Conservation (phyloP, 1,140 invertebrate genomes). For the Euglossa dilemma region DNA sequence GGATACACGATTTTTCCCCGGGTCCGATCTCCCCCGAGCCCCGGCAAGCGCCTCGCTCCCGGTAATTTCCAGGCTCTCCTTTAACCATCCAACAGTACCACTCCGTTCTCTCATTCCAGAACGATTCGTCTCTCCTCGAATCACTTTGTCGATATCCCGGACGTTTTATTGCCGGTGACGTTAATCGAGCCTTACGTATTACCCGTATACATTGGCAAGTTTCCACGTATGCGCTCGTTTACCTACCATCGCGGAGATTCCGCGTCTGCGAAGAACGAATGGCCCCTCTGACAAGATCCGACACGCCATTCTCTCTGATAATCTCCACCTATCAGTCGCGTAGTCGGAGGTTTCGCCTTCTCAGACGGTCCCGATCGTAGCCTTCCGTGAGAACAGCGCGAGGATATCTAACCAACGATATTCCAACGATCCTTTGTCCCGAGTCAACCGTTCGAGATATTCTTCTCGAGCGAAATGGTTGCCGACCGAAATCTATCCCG, state of each 20-base stretch:
- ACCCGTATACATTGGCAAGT: background rate
- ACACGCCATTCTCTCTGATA: background rate
- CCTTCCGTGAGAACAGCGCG: no score
- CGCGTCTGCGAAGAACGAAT: background rate
- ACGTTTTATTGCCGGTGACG: background rate
- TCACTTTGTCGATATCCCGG: background rate
- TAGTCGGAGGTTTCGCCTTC: no score
- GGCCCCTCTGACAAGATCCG: background rate
- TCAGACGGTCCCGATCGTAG: no score
- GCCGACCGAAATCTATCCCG: no score
- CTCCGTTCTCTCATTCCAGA: background rate
- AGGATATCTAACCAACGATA: no score
- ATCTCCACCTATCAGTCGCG: no score
- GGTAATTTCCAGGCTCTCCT: slow-evolving; percentile 39
- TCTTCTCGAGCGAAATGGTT: no score
- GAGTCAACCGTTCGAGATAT: no score
- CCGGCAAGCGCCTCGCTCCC: background rate
- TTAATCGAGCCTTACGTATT: slow-evolving; percentile 11
- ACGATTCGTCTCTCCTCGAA: background rate
- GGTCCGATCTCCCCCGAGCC: background rate
- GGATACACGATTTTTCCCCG: slow-evolving; percentile 56
- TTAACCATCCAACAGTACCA: background rate
- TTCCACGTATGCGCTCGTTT: background rate
- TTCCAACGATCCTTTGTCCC: no score
- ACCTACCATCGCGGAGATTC: background rate